phyloP scores from a whole-genome alignment of 2,797 vertebrate species.

The Scolopax rusticola region DNA sequence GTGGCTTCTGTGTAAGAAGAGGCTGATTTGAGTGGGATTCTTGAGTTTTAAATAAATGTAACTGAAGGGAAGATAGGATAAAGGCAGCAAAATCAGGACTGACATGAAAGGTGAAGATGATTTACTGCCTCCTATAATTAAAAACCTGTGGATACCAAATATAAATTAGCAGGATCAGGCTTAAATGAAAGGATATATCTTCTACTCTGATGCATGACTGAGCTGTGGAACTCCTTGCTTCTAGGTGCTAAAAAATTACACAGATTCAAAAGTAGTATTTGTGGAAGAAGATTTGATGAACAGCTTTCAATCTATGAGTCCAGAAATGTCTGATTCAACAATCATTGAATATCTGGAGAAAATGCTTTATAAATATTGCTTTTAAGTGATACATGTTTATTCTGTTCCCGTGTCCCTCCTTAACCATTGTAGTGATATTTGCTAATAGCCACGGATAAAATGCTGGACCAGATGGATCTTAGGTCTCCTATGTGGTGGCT shows the following conservation, averaged over 20 bases:
- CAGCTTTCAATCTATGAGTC: not conserved
- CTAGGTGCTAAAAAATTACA: not conserved
- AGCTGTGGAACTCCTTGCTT: not conserved
- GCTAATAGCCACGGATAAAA: not conserved
- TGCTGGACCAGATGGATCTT: not conserved
- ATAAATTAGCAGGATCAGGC: not conserved
- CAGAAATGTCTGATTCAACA: not conserved
- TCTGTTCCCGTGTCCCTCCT: not conserved
- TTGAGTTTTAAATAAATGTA: not conserved
- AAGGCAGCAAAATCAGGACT: not conserved
- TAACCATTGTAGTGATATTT: not conserved
- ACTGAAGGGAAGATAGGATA: not conserved
- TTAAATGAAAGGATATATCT: not conserved
- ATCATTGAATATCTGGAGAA: not conserved
- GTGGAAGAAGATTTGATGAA: not conserved
- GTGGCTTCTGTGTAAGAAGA: not conserved
- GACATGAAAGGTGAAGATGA: not conserved
- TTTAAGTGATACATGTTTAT: not conserved
- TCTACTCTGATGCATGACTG: not conserved
- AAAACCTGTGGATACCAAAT: not conserved
- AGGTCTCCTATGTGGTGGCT: not conserved
- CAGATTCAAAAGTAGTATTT: not conserved
- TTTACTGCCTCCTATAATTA: not conserved
- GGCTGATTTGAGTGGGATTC: not conserved
- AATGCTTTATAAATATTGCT: not conserved